Conservation (phyloP, 2,888 invertebrate genomes). For the Norana najaformis region DNA sequence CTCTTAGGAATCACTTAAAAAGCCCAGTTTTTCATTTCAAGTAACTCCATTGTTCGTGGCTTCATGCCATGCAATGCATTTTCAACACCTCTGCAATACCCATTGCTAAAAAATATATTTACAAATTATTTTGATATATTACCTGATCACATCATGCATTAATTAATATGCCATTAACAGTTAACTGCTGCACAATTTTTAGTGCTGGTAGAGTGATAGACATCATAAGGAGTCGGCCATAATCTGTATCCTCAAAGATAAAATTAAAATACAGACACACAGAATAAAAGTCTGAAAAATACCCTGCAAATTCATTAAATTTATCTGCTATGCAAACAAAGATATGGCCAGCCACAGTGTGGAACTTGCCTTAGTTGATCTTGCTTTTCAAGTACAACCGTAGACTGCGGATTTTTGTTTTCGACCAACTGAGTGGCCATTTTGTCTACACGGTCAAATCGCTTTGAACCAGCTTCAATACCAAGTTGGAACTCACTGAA, state of each 20-base stretch:
- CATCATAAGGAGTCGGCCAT: background rate
- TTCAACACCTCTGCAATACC: too few relatives aligned
- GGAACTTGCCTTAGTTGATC: constrained; percentile 77
- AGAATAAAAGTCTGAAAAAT: background rate
- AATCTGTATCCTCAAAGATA: background rate
- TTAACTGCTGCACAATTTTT: background rate
- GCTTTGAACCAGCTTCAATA: constrained; percentile 80
- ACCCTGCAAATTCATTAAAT: background rate
- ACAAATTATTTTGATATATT: too few relatives aligned
- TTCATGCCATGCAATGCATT: too few relatives aligned
- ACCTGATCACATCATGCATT: too few relatives aligned
- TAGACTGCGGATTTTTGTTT: constrained; percentile 82
- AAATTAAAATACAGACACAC: background rate
- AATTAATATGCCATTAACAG: too few relatives aligned
- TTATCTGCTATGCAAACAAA: too few relatives aligned
- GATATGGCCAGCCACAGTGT: too few relatives aligned
- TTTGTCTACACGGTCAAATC: constrained; percentile 71
- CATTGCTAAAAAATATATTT: too few relatives aligned
- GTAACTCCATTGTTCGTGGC: too few relatives aligned
- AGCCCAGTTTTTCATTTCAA: too few relatives aligned
- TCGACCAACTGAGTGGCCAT: constrained; percentile 68
- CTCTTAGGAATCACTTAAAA: too few relatives aligned
- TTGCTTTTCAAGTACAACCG: constrained; percentile 80
- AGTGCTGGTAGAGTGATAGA: too few relatives aligned
- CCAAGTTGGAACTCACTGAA: constrained; percentile 87